Base-by-base conservation (phyloP, 2,888 invertebrate species). In the Brenthis hecate region DNA sequence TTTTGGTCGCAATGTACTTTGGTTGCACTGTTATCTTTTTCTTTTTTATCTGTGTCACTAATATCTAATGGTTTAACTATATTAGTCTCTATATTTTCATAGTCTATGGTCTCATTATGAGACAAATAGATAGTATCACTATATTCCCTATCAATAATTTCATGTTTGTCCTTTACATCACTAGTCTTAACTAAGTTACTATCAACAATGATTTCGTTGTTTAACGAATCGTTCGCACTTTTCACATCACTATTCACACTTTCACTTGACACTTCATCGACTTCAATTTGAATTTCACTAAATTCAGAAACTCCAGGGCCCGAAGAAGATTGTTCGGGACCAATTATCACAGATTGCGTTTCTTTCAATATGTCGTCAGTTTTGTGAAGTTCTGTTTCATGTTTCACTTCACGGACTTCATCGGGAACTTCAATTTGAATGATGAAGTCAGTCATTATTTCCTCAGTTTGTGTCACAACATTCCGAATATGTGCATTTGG, bases 111-210 rank as follows among this genome's bases (percentile, higher is more conserved):
- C 77, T 85, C 84, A 75, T 76, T 81, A 75, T 84, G 84, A 73
- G 83, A 78, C 72, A 86, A 73, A 65, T 86, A 85, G 28, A 76
- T 73, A 78, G 81, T 85, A 75, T 86, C 85, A 74, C 77, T 78
- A 73, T 76, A 81, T 70, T 69, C 71, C 58, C 70, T 73, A 70
- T 74, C 72, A 73, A 68, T 75, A 69, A 48, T 68, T 56, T 66
- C 61, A 68, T 55, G 53, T 55, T 65, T 64, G 64, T 68, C 64
- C 13, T 61, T 74, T 55, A 70, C 73, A 69, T 80, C 77, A 70
- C 74, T 78, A 77, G 72, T 56, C 68, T 79, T 83, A n/a, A 80
- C 73, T 68, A 80, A 55, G 36, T 70, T 69, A 71, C 73, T 70
- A 48, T 64, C 50, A 71, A 43, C 36, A 63, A 61, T 36, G 28